Base-by-base conservation (phyloP, 2,797 vertebrate species). In the Pelochelys cantorii region DNA sequence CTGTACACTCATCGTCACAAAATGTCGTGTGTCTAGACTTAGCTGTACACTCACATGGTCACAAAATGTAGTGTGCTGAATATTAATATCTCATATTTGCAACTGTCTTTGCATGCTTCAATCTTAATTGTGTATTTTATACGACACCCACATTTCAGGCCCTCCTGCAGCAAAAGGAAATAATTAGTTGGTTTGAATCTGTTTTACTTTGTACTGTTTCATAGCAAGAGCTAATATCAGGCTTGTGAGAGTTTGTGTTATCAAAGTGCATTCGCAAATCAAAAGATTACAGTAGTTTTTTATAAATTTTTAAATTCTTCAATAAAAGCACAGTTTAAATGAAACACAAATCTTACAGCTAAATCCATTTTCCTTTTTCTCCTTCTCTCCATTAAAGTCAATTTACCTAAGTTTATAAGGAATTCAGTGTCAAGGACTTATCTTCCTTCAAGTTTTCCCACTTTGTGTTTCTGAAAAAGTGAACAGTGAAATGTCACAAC, bases 181-280 rank as follows among this genome's bases (percentile, higher is more conserved):
- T 95, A 92, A 96, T 96, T 95, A 94, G 60, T 84, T 93, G 34
- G 25, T 90, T 92, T 88, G 94, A 97, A 57, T 85, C 87, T 92
- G 17, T 88, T 96, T 97, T 88, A 68, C 79, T 96, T 95, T 93
- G 84, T 93, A 56, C 62, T n/a, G 27, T 90, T 96, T 71, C 77
- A n/a, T 52, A 93, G 81, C 75, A 88, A 92, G 81, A 92, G 88
- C 71, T 94, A 88, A 79, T 91, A 75, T 79, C 71, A 68, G 4
- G 84, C 15, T 48, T 59, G 86, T 93, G 85, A 84, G 92, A 82
- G 10, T 65, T 92, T 91, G 68, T 83, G 53, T 96, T 95, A 86
- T 83, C 80, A 29, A 34, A 82, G 56, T 89, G 87, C 86, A 83
- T 95, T 90, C 81, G 85, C 68, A 94, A 95, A 95, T 96, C 84